Evolutionary conservation across 2,888 invertebrate genomes (phyloP).

Genomic region (Myopa tessellatipennis): DNA sequence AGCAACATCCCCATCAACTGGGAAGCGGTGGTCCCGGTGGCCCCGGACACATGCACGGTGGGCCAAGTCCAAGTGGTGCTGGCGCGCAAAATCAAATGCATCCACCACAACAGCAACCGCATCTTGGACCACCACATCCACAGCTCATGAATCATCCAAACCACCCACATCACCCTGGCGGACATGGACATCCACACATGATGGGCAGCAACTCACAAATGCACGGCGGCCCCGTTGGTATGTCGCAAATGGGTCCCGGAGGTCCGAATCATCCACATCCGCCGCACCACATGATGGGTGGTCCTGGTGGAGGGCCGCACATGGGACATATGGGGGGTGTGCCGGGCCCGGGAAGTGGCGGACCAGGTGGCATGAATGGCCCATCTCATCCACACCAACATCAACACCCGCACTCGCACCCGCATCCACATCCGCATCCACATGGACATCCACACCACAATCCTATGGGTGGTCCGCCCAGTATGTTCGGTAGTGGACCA

Average conservation of each 20-base stretch:
- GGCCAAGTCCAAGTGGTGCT: constrained; percentile 62
- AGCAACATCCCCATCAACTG: constrained; percentile 50
- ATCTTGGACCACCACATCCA: constrained; percentile 60
- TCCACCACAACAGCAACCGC: constrained; percentile 62
- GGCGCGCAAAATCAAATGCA: constrained; percentile 61
- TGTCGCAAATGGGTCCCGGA: constrained; percentile 46
- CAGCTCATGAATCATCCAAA: constrained; percentile 61
- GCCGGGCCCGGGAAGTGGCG: constrained; percentile 54
- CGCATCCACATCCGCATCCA: constrained; percentile 46
- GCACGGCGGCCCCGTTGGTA: constrained; percentile 52
- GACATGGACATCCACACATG: constrained; percentile 62
- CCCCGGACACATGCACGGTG: constrained; percentile 62
- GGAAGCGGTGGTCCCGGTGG: constrained; percentile 53
- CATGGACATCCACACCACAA: constrained; percentile 53
- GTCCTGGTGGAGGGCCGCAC: constrained; percentile 57
- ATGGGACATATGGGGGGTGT: constrained; percentile 63
- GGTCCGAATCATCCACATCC: constrained; percentile 43
- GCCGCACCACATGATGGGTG: constrained; percentile 49
- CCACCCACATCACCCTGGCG: constrained; percentile 59
- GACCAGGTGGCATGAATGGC: constrained; percentile 61
- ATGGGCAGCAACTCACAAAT: constrained; percentile 52
- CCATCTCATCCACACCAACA: constrained; percentile 56
- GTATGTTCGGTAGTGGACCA: constrained; percentile 56
- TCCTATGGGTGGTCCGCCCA: constrained; percentile 51
- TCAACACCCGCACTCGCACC: constrained; percentile 47